Evolutionary conservation across 1,140 invertebrate species (phyloP).

Genomic region (Apis cerana): DNA sequence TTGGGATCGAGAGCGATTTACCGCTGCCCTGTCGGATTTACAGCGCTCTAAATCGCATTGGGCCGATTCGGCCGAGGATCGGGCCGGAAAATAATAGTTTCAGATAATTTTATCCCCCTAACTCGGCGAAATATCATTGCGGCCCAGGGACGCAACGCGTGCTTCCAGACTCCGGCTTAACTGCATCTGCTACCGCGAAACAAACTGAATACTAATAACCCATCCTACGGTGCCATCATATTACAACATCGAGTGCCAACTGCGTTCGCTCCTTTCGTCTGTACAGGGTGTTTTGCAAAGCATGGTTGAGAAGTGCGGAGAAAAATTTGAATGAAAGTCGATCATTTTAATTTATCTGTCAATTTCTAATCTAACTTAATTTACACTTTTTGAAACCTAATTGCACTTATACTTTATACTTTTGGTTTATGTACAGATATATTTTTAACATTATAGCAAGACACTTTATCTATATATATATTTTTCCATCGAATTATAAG

Average conservation of each 20-base stretch:
- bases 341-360: no score
- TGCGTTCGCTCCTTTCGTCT: constrained; percentile 20
- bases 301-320: not conserved
- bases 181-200: constrained; percentile 71
- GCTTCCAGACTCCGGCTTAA: constrained; percentile 55
- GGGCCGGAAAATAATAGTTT: constrained; percentile 43
- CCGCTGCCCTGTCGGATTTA: not conserved
- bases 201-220: constrained; percentile 75
- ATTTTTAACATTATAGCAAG: no score
- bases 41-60: constrained; percentile 16
- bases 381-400: no score
- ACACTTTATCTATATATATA: no score
- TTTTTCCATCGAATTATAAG: no score
- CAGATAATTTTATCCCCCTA: constrained; percentile 51
- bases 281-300: not conserved
- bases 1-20: constrained; percentile 1
- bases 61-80: not conserved
- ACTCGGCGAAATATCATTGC: constrained; percentile 57
- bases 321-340: no score
- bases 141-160: constrained; percentile 50
- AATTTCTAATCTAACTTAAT: no score
- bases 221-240: constrained; percentile 42
- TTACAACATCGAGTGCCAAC: constrained; percentile 63
- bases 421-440: no score
- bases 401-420: no score